These are phyloP conservation scores for Rhabditoides inermis DNA, from an alignment of 2,888 invertebrate species.

Conservation along the genomic window DNA sequence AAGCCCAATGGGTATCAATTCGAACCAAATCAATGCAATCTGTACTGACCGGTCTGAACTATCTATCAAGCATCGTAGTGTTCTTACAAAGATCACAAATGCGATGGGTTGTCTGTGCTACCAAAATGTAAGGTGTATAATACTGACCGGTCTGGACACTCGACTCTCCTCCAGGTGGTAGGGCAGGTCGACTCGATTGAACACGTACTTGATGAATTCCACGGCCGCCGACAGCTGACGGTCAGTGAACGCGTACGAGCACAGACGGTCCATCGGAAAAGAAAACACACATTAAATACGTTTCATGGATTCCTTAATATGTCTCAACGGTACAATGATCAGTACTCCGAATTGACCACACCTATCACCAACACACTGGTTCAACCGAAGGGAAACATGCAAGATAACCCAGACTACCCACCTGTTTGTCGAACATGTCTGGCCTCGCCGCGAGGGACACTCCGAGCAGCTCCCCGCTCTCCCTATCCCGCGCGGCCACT, in stretches of 20 bases:
- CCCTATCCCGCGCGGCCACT: conserved; percentile 12
- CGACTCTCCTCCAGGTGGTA: conserved; percentile 3
- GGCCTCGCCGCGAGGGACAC: conserved; percentile 24
- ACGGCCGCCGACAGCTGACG: conserved; percentile 18
- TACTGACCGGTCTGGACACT: too few relatives aligned
- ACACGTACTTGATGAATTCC: conserved; percentile 30
- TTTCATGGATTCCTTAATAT: background rate
- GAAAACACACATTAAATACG: background rate
- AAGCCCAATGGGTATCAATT: too few relatives aligned
- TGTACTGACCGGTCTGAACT: too few relatives aligned
- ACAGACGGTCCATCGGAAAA: conserved; percentile 29
- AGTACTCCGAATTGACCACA: too few relatives aligned
- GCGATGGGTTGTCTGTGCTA: too few relatives aligned
- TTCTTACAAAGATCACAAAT: too few relatives aligned
- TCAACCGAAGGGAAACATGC: background rate
- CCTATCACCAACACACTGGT: too few relatives aligned
- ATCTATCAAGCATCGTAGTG: too few relatives aligned
- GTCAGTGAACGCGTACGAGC: conserved; percentile 20
- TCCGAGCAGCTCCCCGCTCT: conserved; percentile 15
- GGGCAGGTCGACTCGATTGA: conserved; percentile 14
- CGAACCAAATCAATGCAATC: too few relatives aligned
- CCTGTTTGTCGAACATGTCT: conserved; percentile 24
- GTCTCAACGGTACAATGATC: background rate
- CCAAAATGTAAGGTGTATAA: too few relatives aligned
- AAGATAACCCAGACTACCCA: background rate